Base-by-base conservation (phyloP, 2,888 invertebrate genomes). In the Pseudoips prasinana region DNA sequence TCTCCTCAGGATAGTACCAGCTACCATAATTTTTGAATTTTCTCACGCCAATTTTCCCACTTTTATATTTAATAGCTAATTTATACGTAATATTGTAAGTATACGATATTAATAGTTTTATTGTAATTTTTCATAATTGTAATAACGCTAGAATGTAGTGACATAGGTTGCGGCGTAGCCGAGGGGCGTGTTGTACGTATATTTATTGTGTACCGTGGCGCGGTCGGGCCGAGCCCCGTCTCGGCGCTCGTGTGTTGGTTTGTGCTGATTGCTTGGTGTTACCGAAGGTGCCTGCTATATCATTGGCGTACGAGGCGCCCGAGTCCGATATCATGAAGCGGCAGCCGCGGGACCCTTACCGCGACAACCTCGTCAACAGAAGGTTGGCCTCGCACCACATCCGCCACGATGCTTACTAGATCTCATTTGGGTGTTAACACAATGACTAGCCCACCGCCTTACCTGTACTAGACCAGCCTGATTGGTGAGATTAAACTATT, bases 321-420 rank as follows among this genome's bases (percentile, higher is more conserved):
- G 98, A 98, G 93, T 96, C 96, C 89, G 98, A 98, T 94, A 98
- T 98, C 91, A 98, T 98, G 98, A 98, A 98, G 94, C 94, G 98
- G 89, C 95, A 96, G 92, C 98, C 98, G 80, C 94, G 98, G 92
- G 95, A 98, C 92, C 97, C 98, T 83, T 94, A 96, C 92, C 95
- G 95, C 91, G 98, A 98, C 94, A 98, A 98, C 93, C 95, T 98
- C 92, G 98, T 98, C 89, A 98, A 98, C 92, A 96, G 96, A 94
- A 97, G 98, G 96, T 97, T 92, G 92, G 93, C 76, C 65, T 51
- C 73, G 74, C 76, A 73, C 69, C 62, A 58, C 58, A 40, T 43
- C 46, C 47, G 54, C 56, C 47, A 51, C 54, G 59, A 68, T 61
- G 82, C 82, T 78, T 80, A 59, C 62, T 79, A 79, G 75, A 68